Percentiles rank a stretch among this genome's conserved stretches.
phyloP scores from a whole-genome alignment of 2,888 invertebrate genomes.

The Drosophila rubida region DNA sequence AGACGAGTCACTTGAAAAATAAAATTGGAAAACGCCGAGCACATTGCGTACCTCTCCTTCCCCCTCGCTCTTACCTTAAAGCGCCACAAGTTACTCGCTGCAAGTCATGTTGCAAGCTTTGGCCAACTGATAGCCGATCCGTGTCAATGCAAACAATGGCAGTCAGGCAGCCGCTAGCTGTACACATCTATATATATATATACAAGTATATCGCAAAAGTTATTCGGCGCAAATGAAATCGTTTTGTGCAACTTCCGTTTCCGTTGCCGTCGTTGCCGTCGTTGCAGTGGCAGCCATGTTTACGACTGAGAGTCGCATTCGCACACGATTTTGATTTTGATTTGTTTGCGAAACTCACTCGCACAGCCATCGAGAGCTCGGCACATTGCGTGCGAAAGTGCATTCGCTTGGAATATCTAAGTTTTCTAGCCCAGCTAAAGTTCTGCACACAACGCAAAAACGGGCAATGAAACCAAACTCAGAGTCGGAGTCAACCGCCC shows the following conservation, averaged over 20 bases:
- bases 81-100: slow-evolving; percentile 61
- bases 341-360: slow-evolving; percentile 76
- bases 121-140: slow-evolving; percentile 61
- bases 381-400: slow-evolving; percentile 65
- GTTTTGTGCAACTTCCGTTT: slow-evolving; percentile 78
- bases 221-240: slow-evolving; percentile 78
- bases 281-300: slow-evolving; percentile 58
- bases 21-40: slow-evolving; percentile 50
- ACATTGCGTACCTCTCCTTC: slow-evolving; percentile 14
- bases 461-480: not conserved
- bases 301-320: slow-evolving; percentile 71
- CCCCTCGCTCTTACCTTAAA: slow-evolving; percentile 34
- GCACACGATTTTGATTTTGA: slow-evolving; percentile 78
- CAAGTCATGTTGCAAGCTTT: slow-evolving; percentile 41
- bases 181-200: too few species aligned
- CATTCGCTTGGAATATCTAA: slow-evolving; percentile 79
- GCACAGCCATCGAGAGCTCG: slow-evolving; percentile 23
- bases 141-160: slow-evolving; percentile 72
- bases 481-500: not conserved
- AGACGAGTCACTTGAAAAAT: slow-evolving; percentile 66
- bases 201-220: slow-evolving; percentile 80
- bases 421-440: slow-evolving; percentile 64
- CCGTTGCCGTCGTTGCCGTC: slow-evolving; percentile 65
- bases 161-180: slow-evolving; percentile 7
- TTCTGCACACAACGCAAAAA: slow-evolving; percentile 27